Base-by-base conservation (phyloP, 2,888 invertebrate species). In the Ctenicera cuprea region DNA sequence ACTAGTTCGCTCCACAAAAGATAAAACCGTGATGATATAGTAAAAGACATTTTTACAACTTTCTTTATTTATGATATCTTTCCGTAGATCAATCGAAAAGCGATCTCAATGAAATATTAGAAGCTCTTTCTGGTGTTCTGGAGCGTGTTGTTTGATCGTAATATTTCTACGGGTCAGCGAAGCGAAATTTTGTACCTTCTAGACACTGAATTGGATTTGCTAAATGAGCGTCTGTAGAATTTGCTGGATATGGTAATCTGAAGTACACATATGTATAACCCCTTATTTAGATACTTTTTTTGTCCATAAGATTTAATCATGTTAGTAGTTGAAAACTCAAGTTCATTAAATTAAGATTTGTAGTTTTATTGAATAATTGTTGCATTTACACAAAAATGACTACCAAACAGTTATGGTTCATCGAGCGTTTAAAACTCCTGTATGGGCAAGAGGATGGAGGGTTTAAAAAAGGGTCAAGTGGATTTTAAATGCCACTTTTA, bases 1-100 rank as follows among this genome's bases (percentile, higher is more conserved):
- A 11, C 52, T 11, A 3, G 50, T 18, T 9, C 8, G 20, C 22
- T 26, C 9, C 14, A 22, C 26, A 52, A 52, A 52, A 52, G 52
- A 52, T 52, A 52, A 52, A 52, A 20, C n/a, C 52, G 26, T 26
- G 52, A 52, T 52, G 26, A 52, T 52, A 52, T 20, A 52, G 52
- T 52, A 52, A 57, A 16, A 33, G 57, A 57, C 37, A 33, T 18
- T 57, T 37, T 37, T 57, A 37, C 37, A 37, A 37, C 57, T 37
- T 37, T 20, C 57, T 20, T 30, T 57, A 37, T 57, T 57, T 57
- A 57, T 37, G 57, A 20, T 37, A 57, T 57, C 57, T 37, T 57
- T 57, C 18, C 57, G 57, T 57, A 37, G 57, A 57, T 66, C 66
- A 66, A 66, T 66, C 52, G 50, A 66, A 52, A 66, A 66, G 38